Percentiles rank a stretch among this genome's conserved stretches.
These are phyloP conservation scores for Volucella zonaria DNA, from an alignment of 2,888 invertebrate genomes.

Conservation along the genomic window DNA sequence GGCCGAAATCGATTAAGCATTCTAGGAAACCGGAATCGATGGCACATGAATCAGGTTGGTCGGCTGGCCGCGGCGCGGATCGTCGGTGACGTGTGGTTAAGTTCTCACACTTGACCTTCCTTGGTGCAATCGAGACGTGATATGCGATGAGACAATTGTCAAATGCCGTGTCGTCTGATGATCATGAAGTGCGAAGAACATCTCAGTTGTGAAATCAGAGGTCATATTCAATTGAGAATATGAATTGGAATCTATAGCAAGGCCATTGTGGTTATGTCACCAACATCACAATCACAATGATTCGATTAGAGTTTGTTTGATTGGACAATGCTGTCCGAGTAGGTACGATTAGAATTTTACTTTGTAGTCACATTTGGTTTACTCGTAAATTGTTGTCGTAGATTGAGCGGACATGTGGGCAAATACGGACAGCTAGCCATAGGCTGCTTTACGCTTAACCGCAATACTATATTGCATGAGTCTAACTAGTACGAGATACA, in stretches of 20 bases:
- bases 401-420: neutral
- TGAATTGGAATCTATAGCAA: constrained; percentile 68
- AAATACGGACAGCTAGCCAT: too few species aligned
- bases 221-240: constrained; percentile 68
- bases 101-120: constrained; percentile 62
- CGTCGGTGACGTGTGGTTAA: constrained; percentile 10
- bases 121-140: constrained; percentile 13
- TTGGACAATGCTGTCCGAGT: constrained; percentile 36
- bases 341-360: constrained; percentile 48
- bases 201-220: constrained; percentile 67
- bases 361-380: neutral
- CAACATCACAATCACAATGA: constrained; percentile 48
- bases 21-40: constrained; percentile 60
- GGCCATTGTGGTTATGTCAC: constrained; percentile 66
- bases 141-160: constrained; percentile 54
- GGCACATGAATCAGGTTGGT: constrained; percentile 23
- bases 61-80: too few species aligned
- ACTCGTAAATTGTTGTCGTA: constrained; percentile 1
- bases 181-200: constrained; percentile 60
- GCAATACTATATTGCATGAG: too few species aligned
- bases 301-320: constrained; percentile 62
- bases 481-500: too few species aligned
- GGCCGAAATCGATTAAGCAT: constrained; percentile 2
- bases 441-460: too few species aligned
- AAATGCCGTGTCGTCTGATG: constrained; percentile 29